These are phyloP conservation scores for Phyllotreta cruciferae DNA, from an alignment of 2,888 invertebrate genomes.

Conservation along the genomic window DNA sequence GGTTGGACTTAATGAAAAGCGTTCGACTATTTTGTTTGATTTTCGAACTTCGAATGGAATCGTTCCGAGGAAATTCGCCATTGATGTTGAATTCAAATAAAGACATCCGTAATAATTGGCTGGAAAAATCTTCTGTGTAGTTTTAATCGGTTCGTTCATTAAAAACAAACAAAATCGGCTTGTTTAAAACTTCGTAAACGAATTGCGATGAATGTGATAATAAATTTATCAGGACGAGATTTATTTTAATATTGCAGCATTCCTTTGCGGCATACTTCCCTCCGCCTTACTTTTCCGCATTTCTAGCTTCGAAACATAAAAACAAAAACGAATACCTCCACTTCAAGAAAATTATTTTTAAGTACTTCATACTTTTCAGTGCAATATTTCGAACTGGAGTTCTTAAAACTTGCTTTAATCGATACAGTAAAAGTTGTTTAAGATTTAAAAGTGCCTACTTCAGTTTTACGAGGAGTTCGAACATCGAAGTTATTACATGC, in stretches of 20 bases:
- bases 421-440: constrained; percentile 22
- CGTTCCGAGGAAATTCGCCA: constrained; percentile 16
- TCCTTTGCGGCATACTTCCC: no score
- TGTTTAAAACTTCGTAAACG: no score
- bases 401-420: constrained; percentile 22
- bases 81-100: constrained; percentile 20
- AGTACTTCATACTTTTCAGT: constrained; percentile 13
- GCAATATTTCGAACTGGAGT: constrained; percentile 21
- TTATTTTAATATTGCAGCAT: not conserved
- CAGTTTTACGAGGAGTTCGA: constrained; percentile 14
- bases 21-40: constrained; percentile 16
- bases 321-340: constrained; percentile 6
- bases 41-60: constrained; percentile 14
- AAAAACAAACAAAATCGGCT: no score
- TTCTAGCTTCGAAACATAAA: not conserved
- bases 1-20: constrained; percentile 16
- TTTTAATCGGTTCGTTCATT: no score
- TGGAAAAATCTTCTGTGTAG: no score
- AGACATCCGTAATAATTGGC: no score
- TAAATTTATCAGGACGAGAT: not conserved
- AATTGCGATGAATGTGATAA: no score
- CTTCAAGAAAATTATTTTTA: constrained; percentile 9
- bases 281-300: no score
- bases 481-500: constrained; percentile 20
- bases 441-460: constrained; percentile 25